Percentiles rank a stretch among this genome's conserved stretches.
Evolutionary conservation across 2,113 vertebrate species (phyloP).

Genomic region (Anseranas semipalmata): DNA sequence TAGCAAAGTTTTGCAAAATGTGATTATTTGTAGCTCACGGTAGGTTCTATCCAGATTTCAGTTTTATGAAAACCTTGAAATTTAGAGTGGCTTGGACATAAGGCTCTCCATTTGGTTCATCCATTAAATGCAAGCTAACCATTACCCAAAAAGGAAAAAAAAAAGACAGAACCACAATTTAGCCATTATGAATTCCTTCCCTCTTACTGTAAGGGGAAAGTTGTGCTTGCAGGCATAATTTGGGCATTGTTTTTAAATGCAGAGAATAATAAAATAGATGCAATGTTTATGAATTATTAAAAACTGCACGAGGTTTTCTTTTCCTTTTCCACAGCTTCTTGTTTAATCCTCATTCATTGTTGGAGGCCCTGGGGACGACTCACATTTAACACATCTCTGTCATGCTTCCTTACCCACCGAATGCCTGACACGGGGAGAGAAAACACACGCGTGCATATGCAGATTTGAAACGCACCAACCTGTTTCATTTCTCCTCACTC

Average conservation of each 20-base stretch:
- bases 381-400: constrained; percentile 65
- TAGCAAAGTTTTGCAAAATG: background rate
- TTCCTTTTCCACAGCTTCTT: constrained; percentile 49
- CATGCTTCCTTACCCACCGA: constrained; percentile 35
- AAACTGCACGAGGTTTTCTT: constrained; percentile 43
- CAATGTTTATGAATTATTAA: constrained; percentile 77
- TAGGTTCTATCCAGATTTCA: background rate
- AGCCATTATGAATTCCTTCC: constrained; percentile 38
- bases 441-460: background rate
- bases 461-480: constrained; percentile 57
- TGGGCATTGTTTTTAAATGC: constrained; percentile 68
- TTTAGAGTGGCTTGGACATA: background rate
- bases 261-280: constrained; percentile 65
- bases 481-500: constrained; percentile 60
- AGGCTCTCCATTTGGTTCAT: background rate
- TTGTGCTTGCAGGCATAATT: constrained; percentile 62
- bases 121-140: background rate
- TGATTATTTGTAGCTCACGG: background rate
- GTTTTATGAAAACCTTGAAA: background rate
- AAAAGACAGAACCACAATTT: background rate
- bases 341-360: constrained; percentile 54
- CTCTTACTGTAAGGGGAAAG: constrained; percentile 9
- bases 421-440: background rate
- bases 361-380: constrained; percentile 64
- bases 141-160: background rate